Evolutionary conservation across 1,140 invertebrate genomes (phyloP), one percentile per base, ranked within the genome.

Genomic region (Drosophila pallidifrons): DNA sequence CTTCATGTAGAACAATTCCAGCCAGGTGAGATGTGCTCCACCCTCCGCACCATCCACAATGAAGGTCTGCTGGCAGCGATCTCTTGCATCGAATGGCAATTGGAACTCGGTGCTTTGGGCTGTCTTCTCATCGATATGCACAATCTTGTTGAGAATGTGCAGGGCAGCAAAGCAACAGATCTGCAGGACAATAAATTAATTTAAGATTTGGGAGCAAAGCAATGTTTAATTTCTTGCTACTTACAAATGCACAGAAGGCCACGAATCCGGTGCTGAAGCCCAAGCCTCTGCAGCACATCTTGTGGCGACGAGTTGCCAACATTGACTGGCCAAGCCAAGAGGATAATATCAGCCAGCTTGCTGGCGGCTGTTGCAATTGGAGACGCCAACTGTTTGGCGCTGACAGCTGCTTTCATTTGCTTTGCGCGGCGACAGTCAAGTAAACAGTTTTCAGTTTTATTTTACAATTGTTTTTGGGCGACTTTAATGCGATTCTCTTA

Each of bases 371-470:
- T 38, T 79, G 76, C 75, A 78, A 75, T 68, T 41, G 76, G 49
- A 79, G 49, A 54, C 54, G 35, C 35, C 35, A 38, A 38, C 6
- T 32, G 32, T 41, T 13, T 43, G 3, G 65, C 1, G 8, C n/a
- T 28, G 60, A 49, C 71, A 82, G 68, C 60, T 87, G 67, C 51
- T 32, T 54, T 43, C 8, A 11, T 58, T 72, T 64, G 38, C 15
- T 55, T 38, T 47, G 55, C 61, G 49, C 32, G n/a, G n/a, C 30
- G 35, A 59, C 47, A 64, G 46, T 69, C 45, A 66, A 46, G 76
- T 79, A 82, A 82, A 81, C 74, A 82, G 73, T 82, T 88, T 88
- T 80, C 74, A 82, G 73, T 82, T 88, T 88, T 80, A 83, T 82
- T 87, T 87, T 82, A 87, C 83, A 87, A 66, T 75, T 85, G 73